Conservation (phyloP, 2,113 vertebrate species). For the Leiothrix lutea region DNA sequence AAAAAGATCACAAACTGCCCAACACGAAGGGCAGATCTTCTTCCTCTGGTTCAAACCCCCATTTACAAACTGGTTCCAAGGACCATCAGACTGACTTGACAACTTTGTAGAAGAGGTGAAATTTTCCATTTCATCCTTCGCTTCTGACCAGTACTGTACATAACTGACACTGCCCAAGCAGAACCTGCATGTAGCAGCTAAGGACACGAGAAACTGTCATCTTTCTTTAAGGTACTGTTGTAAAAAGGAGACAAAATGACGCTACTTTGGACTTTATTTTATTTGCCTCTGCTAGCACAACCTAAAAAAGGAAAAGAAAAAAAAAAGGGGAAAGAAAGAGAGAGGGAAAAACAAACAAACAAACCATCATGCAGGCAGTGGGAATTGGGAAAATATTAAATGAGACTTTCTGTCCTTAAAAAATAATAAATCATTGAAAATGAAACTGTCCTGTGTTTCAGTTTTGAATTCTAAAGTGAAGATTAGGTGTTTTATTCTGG, state of each 20-base stretch:
- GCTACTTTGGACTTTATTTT: slow-evolving; percentile 71
- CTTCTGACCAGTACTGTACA: slow-evolving; percentile 79
- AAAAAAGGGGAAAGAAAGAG: not conserved
- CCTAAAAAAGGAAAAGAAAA: not conserved
- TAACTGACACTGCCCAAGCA: slow-evolving; percentile 80
- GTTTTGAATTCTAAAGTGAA: slow-evolving; percentile 72
- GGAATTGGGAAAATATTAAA: slow-evolving; percentile 67
- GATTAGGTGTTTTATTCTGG: slow-evolving; percentile 67
- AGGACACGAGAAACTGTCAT: slow-evolving; percentile 71
- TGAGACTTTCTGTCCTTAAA: slow-evolving; percentile 69
- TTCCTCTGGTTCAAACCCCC: slow-evolving; percentile 81
- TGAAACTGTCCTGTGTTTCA: slow-evolving; percentile 70
- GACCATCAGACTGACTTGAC: slow-evolving; percentile 96
- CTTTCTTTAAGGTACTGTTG: slow-evolving; percentile 76
- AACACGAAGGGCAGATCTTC: slow-evolving; percentile 98
- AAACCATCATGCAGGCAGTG: slow-evolving; percentile 34
- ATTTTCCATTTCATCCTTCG: slow-evolving; percentile 64
- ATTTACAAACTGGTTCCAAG: slow-evolving; percentile 91
- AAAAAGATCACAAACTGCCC: slow-evolving; percentile 99
- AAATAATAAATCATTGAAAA: slow-evolving; percentile 72
- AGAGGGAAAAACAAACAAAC: not conserved
- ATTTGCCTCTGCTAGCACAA: slow-evolving; percentile 66
- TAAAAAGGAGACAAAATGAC: slow-evolving; percentile 69
- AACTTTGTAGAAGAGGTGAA: slow-evolving; percentile 85
- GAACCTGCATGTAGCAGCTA: slow-evolving; percentile 83